These are phyloP conservation scores for Gallinago media DNA, from an alignment of 2,113 vertebrate species.

Conservation along the genomic window DNA sequence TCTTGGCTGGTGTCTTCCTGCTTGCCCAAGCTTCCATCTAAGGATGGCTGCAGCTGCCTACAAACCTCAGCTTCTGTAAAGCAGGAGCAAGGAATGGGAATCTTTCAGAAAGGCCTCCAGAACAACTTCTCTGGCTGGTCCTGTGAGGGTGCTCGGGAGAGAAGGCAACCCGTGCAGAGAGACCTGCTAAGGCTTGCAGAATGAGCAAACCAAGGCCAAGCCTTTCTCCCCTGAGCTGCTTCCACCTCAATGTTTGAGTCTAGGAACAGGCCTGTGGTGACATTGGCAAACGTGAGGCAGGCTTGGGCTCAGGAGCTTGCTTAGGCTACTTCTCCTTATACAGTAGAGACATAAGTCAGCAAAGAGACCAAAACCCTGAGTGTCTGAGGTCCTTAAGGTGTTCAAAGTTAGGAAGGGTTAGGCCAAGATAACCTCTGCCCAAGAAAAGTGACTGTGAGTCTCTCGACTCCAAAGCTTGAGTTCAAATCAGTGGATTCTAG, in stretches of 20 bases:
- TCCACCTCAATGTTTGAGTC: background rate
- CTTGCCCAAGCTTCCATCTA: background rate
- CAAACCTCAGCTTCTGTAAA: background rate
- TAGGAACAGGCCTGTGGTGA: background rate
- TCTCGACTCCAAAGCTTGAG: background rate
- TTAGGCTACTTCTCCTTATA: background rate
- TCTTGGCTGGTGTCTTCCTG: background rate
- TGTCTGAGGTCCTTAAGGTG: background rate
- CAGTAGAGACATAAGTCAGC: background rate
- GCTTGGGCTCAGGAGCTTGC: background rate
- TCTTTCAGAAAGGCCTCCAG: background rate
- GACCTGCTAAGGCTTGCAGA: background rate
- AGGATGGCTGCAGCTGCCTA: background rate
- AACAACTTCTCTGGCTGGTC: background rate
- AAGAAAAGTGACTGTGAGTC: background rate
- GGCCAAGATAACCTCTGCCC: background rate
- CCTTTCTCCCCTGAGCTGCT: background rate
- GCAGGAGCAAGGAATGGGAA: accelerated
- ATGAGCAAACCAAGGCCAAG: background rate
- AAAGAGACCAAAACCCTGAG: background rate
- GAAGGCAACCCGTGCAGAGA: background rate
- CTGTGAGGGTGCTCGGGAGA: background rate
- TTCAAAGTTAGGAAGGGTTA: background rate
- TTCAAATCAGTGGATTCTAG: background rate
- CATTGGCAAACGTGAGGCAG: accelerated